Conservation (phyloP, 1,140 invertebrate species). For the Drosophila micromelanica region DNA sequence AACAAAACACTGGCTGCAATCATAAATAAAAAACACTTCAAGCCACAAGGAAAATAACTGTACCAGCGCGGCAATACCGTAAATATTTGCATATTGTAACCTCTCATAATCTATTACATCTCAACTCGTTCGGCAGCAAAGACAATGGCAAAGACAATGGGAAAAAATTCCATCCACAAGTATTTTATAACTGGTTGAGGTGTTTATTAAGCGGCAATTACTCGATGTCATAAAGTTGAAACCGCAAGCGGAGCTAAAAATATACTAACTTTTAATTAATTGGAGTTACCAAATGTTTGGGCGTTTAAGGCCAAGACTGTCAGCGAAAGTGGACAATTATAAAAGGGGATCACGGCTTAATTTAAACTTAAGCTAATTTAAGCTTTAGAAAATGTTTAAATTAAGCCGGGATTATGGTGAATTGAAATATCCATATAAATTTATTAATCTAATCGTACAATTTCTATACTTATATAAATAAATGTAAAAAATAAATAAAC, state of each 20-base stretch:
- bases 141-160: not conserved
- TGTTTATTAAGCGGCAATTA: conserved; percentile 63
- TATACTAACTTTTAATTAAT: conserved; percentile 15
- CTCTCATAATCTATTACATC: conserved; percentile 22
- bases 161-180: conserved; percentile 28
- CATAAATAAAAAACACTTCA: conserved; percentile 12
- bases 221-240: conserved; percentile 38
- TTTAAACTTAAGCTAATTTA: too few species aligned
- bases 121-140: conserved; percentile 11
- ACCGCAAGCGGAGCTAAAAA: conserved; percentile 21
- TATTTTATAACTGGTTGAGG: conserved; percentile 48
- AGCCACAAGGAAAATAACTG: conserved; percentile 38
- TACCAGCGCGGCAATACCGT: conserved; percentile 27
- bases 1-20: conserved; percentile 5
- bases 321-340: not conserved
- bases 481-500: too few species aligned
- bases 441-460: too few species aligned
- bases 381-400: too few species aligned
- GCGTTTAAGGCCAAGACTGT: too few species aligned
- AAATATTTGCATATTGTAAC: conserved; percentile 66
- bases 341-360: not conserved
- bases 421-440: too few species aligned
- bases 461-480: too few species aligned
- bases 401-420: too few species aligned
- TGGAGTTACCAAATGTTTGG: conserved; percentile 14